Percentiles rank a stretch among this genome's conserved stretches.
phyloP scores from a whole-genome alignment of 2,797 vertebrate species.

The Carcharodon carcharias region DNA sequence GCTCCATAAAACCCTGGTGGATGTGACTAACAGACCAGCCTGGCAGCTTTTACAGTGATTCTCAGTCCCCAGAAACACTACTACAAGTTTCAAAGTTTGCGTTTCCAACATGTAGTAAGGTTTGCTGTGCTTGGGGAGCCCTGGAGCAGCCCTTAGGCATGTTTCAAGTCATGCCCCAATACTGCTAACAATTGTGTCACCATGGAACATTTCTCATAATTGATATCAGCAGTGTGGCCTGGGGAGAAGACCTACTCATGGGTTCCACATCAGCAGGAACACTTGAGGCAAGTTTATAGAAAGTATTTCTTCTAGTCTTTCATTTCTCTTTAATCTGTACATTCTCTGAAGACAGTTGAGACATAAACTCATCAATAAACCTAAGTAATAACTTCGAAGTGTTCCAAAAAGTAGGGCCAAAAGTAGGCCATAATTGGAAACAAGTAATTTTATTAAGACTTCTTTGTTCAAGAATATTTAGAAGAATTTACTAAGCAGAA shows the following conservation, averaged over 20 bases:
- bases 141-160: not conserved
- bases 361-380: not conserved
- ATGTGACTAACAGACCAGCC: not conserved
- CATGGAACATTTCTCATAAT: not conserved
- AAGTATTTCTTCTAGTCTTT: not conserved
- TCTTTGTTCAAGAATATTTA: not conserved
- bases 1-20: too few species aligned
- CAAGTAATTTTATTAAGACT: not conserved
- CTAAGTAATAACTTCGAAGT: not conserved
- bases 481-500: not conserved
- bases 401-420: not conserved
- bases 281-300: not conserved
- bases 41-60: not conserved
- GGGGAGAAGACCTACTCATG: not conserved
- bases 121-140: not conserved
- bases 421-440: not conserved
- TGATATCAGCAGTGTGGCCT: not conserved
- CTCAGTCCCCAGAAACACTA: not conserved
- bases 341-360: not conserved
- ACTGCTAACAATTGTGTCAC: not conserved
- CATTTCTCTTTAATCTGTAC: not conserved
- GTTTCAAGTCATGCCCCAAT: not conserved
- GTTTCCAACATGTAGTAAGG: not conserved
- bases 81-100: not conserved
- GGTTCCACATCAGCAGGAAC: not conserved